Evolutionary conservation across 2,797 vertebrate species (phyloP), one percentile per base, ranked within the genome.

Genomic region (Psittacula echo): DNA sequence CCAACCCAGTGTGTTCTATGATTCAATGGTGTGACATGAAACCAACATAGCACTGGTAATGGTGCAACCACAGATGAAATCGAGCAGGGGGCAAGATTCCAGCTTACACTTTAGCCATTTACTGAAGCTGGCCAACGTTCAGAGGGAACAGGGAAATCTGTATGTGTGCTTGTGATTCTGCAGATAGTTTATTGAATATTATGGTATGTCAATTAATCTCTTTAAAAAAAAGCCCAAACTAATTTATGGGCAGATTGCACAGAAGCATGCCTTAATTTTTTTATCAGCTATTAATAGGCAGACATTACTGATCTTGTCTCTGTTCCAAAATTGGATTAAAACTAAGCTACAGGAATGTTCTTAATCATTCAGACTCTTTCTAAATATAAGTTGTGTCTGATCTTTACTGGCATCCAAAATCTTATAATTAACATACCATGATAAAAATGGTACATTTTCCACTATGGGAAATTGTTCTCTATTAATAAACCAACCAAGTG

Each of bases 271-370:
- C 48, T 94, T 71, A 82, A 42, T 88, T 82, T 91, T 96, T 11
- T 91, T 89, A 82, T 62, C 44, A 27, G 54, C 85, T 95, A 95
- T 95, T 94, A 94, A 93, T 94, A 95, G 71, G 27, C 32, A 91
- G 19, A 29, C 70, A 41, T 64, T 73, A 71, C 89, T 65, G 89
- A 53, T 88, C 94, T 91, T 95, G 77, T 80, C 62, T 87, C 71
- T 79, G 1, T 82, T 95, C 91, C 91, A 90, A 94, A 94, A 89
- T 0, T 67, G 45, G 45, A 93, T 77, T 94, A 79, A 87, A 89
- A 64, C 93, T 96, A 90, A 95, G 51, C 74, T 86, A 22, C 5
- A 9, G 74, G 64, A 77, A 94, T 86, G 32, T 85, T 89, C 85
- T 93, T 96, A 90, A 94, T 84, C 83, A 56, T 94, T 93, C 77